These are phyloP conservation scores for Pheosia gnoma DNA, from an alignment of 2,888 invertebrate species.

Conservation along the genomic window DNA sequence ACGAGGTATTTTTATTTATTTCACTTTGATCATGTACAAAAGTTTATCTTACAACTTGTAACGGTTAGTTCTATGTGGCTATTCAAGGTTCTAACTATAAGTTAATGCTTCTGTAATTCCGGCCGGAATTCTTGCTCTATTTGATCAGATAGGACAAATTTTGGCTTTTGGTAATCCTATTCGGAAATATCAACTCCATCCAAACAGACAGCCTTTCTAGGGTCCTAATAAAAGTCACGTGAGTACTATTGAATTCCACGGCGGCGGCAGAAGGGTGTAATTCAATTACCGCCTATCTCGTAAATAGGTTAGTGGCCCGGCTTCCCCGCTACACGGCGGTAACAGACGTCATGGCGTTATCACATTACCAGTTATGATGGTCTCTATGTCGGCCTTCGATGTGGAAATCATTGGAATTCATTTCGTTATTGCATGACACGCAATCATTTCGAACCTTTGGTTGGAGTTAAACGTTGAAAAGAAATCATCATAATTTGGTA, in stretches of 20 bases:
- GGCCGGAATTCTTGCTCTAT: too few relatives aligned
- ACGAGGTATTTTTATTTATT: too few relatives aligned
- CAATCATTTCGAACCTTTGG: too few relatives aligned
- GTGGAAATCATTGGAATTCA: constrained; percentile 10
- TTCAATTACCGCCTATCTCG: constrained; percentile 65
- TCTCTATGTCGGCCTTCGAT: constrained; percentile 28
- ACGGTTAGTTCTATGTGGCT: too few relatives aligned
- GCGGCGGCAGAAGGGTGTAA: constrained; percentile 53
- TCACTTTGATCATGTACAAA: too few relatives aligned
- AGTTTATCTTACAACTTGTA: too few relatives aligned
- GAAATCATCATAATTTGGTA: too few relatives aligned
- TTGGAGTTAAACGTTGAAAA: background rate
- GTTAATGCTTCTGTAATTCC: too few relatives aligned
- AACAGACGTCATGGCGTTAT: constrained; percentile 47
- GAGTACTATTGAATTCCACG: constrained; percentile 34
- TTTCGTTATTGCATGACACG: too few relatives aligned
- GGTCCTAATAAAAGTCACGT: constrained; percentile 16
- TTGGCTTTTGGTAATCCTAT: background rate
- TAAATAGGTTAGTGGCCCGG: constrained; percentile 74
- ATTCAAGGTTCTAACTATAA: too few relatives aligned
- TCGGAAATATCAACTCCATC: background rate
- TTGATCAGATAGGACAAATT: too few relatives aligned
- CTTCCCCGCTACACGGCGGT: constrained; percentile 52
- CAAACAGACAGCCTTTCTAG: too few relatives aligned
- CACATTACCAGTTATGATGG: constrained; percentile 48